These are phyloP conservation scores for Oncorhynchus tshawytscha DNA, from an alignment of 2,113 vertebrate species.

Conservation along the genomic window DNA sequence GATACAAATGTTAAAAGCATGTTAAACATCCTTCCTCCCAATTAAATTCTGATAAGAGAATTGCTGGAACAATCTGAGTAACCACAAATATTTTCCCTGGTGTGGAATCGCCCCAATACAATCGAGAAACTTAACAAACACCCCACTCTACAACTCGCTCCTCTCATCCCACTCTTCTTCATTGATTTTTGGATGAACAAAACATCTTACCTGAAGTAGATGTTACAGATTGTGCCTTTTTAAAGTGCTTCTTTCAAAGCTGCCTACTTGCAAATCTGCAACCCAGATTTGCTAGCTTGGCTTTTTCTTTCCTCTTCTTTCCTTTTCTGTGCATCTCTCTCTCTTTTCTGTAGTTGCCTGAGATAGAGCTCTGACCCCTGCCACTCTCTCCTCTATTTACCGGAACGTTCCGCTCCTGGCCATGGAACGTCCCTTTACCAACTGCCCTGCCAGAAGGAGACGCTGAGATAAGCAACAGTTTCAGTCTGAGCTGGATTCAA, in stretches of 20 bases:
- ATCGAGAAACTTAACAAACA: neutral
- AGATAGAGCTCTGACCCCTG: constrained; percentile 48
- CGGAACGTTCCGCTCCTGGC: constrained; percentile 60
- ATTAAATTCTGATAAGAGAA: too few relatives aligned
- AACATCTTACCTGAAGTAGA: neutral
- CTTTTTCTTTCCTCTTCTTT: constrained; percentile 8
- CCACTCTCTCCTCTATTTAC: constrained; percentile 54
- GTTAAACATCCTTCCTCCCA: too few relatives aligned
- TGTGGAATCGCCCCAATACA: too few relatives aligned
- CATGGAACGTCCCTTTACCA: constrained; percentile 60
- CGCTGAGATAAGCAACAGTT: constrained; percentile 61
- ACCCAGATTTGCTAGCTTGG: constrained; percentile 30
- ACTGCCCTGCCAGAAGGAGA: constrained; percentile 63
- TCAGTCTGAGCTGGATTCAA: constrained; percentile 73
- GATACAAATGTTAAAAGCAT: too few relatives aligned
- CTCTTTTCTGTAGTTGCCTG: constrained; percentile 39
- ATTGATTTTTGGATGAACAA: neutral
- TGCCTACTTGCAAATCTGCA: constrained; percentile 7
- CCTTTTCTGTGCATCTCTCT: constrained; percentile 38
- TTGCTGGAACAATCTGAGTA: too few relatives aligned
- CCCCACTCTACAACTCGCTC: too few relatives aligned
- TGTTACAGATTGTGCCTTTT: constrained; percentile 8
- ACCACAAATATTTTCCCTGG: too few relatives aligned
- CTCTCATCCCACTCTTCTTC: neutral
- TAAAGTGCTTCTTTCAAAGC: neutral